phyloP scores from a whole-genome alignment of 2,113 vertebrate genomes.

The Aspidoscelis tigris region DNA sequence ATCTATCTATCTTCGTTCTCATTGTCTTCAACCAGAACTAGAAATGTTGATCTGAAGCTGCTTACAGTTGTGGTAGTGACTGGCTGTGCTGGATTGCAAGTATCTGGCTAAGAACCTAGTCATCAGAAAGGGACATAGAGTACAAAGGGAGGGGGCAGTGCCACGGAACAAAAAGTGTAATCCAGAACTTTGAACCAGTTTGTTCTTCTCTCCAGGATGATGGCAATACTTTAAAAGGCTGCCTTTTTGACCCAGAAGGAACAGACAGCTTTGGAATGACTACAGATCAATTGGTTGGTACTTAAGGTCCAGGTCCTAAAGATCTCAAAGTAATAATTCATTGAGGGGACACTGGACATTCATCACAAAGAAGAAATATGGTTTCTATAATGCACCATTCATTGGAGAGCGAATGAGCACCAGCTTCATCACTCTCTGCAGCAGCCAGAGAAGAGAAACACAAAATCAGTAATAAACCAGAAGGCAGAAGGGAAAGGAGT shows the following conservation, averaged over 20 bases:
- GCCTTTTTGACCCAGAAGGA: slow-evolving; percentile 32
- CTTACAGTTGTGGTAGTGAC: not conserved
- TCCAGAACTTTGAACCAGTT: slow-evolving; percentile 21
- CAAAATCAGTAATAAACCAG: slow-evolving; percentile 44
- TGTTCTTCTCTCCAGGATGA: slow-evolving; percentile 9
- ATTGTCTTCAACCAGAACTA: not conserved
- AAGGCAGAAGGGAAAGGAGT: slow-evolving; percentile 41
- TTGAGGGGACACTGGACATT: slow-evolving; percentile 65
- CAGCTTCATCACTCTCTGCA: slow-evolving; percentile 64
- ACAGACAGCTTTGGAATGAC: slow-evolving; percentile 50
- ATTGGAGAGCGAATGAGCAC: slow-evolving; percentile 66
- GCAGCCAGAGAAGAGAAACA: slow-evolving; percentile 51
- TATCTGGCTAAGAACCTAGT: not conserved
- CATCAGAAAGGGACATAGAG: not conserved
- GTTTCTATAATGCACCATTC: slow-evolving; percentile 67
- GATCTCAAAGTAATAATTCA: slow-evolving; percentile 67
- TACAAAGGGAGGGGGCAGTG: not conserved
- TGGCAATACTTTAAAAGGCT: slow-evolving; percentile 30
- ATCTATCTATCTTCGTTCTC: not conserved
- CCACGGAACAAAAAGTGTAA: slow-evolving; percentile 14
- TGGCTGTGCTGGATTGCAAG: not conserved
- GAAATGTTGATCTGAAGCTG: not conserved
- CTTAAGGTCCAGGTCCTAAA: slow-evolving; percentile 62
- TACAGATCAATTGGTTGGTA: slow-evolving; percentile 50
- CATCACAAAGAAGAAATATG: slow-evolving; percentile 72